Percentiles rank a stretch among this genome's conserved stretches.
Conservation (phyloP, 1,140 invertebrate species). For the Magallana gigas region DNA sequence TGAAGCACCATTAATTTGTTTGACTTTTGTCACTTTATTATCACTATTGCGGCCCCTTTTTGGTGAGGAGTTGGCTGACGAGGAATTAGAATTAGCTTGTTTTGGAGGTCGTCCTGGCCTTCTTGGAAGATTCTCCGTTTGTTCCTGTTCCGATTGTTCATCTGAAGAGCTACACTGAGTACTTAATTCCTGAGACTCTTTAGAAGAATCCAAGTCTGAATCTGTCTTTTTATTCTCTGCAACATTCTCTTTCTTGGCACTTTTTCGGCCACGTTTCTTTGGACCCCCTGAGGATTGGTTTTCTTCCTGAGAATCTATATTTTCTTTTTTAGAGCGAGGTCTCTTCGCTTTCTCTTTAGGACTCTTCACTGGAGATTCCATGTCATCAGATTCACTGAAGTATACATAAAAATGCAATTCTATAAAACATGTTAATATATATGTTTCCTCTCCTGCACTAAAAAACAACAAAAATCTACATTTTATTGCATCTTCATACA, state of each 20-base stretch:
- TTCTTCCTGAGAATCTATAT: slow-evolving; percentile 43
- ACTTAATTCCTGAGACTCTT: slow-evolving; percentile 37
- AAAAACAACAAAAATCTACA: too few relatives aligned
- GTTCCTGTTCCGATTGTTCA: slow-evolving; percentile 34
- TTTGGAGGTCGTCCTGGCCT: slow-evolving; percentile 13
- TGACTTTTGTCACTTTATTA: slow-evolving; percentile 41
- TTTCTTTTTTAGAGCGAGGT: slow-evolving; percentile 37
- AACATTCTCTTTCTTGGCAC: slow-evolving; percentile 44
- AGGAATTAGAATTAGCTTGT: slow-evolving; percentile 34
- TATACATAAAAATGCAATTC: not conserved
- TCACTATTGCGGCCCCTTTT: slow-evolving; percentile 40
- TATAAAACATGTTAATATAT: too few relatives aligned
- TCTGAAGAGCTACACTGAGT: slow-evolving; percentile 39
- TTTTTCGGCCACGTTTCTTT: slow-evolving; percentile 30
- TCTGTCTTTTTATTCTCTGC: slow-evolving; percentile 37
- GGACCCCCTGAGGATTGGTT: not conserved
- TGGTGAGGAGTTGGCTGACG: slow-evolving; percentile 43
- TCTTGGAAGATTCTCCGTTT: slow-evolving; percentile 36
- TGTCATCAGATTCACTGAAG: slow-evolving; percentile 21
- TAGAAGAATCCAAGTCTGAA: slow-evolving; percentile 40
- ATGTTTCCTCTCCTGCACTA: too few relatives aligned
- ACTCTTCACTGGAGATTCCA: slow-evolving; percentile 34
- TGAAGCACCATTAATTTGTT: slow-evolving; percentile 44
- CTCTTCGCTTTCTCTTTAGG: slow-evolving; percentile 40
- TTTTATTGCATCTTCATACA: too few relatives aligned